A percentile compares a stretch with the other conserved stretches of the same genome.
phyloP scores from a whole-genome alignment of 2,888 invertebrate genomes.

The Hyppa rectilinea region DNA sequence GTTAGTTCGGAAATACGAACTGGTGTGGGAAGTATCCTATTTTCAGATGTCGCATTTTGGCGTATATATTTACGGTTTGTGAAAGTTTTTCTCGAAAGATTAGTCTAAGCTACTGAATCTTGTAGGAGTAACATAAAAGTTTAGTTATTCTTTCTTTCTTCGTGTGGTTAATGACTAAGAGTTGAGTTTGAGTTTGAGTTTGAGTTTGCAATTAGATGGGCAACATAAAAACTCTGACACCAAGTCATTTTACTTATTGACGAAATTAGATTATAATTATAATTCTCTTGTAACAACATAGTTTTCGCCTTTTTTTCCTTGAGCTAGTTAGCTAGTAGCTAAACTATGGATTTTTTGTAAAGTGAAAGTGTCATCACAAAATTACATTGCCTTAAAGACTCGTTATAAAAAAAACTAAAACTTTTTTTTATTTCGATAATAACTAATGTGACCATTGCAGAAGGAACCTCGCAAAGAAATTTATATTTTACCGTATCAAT shows the following conservation, averaged over 20 bases:
- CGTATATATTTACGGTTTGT: not conserved
- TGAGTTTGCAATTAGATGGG: too few relatives aligned
- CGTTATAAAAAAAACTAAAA: too few relatives aligned
- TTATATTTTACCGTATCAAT: not conserved
- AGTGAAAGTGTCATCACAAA: not conserved
- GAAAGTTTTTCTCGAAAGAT: not conserved
- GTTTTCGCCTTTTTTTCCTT: not conserved
- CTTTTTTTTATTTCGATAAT: not conserved
- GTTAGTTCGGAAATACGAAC: conserved; percentile 38
- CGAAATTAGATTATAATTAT: not conserved
- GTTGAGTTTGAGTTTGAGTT: too few relatives aligned
- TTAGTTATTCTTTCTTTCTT: too few relatives aligned
- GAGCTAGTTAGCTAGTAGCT: not conserved
- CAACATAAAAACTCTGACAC: too few relatives aligned
- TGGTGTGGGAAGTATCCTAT: conserved; percentile 24
- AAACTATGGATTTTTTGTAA: not conserved
- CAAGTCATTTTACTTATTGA: too few relatives aligned
- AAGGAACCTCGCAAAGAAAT: not conserved
- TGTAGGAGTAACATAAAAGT: not conserved
- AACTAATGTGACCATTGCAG: too few relatives aligned
- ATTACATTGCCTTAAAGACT: not conserved
- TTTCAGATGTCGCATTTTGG: conserved; percentile 8
- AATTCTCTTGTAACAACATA: not conserved
- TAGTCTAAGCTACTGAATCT: not conserved
- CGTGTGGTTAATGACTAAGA: too few relatives aligned